Conservation (phyloP, 2,797 vertebrate genomes). For the Fratercula arctica region DNA sequence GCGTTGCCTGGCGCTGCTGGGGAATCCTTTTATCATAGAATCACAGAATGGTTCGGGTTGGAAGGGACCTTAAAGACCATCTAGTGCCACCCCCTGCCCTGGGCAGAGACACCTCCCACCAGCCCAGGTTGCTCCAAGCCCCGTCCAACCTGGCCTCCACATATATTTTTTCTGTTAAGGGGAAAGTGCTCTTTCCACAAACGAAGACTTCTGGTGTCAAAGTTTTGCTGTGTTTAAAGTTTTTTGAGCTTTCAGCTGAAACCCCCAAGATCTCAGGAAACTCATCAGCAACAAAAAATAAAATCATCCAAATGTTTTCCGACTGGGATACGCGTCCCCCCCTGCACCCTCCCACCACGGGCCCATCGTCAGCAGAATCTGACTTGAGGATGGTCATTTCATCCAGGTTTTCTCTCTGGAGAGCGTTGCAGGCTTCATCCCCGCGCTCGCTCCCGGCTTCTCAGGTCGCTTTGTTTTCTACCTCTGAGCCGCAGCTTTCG, state of each 20-base stretch:
- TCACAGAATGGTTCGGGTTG: not conserved
- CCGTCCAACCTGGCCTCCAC: not conserved
- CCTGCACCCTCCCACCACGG: fast-evolving
- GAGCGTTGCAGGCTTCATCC: not conserved
- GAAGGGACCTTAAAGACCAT: not conserved
- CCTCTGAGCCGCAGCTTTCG: not conserved
- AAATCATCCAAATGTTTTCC: not conserved
- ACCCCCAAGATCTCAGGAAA: not conserved
- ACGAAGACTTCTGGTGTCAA: not conserved
- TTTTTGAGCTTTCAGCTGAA: not conserved
- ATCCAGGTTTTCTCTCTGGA: not conserved
- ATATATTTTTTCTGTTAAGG: not conserved
- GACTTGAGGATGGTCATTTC: not conserved
- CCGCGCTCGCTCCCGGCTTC: fast-evolving
- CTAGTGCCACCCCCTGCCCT: not conserved
- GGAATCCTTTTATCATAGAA: not conserved
- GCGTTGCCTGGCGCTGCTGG: not conserved
- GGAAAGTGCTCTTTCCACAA: not conserved
- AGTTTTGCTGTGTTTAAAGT: not conserved
- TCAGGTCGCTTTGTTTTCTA: not conserved
- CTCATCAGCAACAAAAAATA: not conserved
- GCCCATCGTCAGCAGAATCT: not conserved
- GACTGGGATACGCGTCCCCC: fast-evolving
- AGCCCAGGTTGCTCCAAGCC: not conserved
- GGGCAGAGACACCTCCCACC: not conserved